These are phyloP conservation scores for Drosophila lacicola DNA, from an alignment of 2,888 invertebrate species.

Conservation along the genomic window DNA sequence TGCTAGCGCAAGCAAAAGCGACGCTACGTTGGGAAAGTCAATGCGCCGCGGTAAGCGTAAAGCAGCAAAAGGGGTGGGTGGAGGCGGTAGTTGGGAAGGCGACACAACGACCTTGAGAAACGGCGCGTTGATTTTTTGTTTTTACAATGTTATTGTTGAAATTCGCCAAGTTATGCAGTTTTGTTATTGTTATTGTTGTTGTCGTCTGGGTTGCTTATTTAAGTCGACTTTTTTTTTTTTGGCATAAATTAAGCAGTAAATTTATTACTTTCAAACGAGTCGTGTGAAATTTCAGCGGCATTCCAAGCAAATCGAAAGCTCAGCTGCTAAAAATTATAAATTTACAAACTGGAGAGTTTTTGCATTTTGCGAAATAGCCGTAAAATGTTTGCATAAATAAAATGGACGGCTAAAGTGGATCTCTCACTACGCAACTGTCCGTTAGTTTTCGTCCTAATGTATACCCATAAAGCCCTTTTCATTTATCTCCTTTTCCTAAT, in stretches of 20 bases:
- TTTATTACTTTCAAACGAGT: slow-evolving; percentile 67
- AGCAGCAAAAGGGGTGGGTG: background rate
- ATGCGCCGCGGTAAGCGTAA: slow-evolving; percentile 27
- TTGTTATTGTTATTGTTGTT: slow-evolving; percentile 26
- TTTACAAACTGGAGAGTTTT: background rate
- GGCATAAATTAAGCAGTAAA: slow-evolving; percentile 66
- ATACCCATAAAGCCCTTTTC: too few relatives aligned
- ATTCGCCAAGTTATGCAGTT: slow-evolving; percentile 74
- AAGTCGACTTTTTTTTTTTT: slow-evolving; percentile 32
- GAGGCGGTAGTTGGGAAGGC: slow-evolving; percentile 3
- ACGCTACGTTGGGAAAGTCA: slow-evolving; percentile 55
- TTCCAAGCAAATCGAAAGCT: slow-evolving; percentile 14
- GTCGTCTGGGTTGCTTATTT: slow-evolving; percentile 32
- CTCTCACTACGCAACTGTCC: too few relatives aligned
- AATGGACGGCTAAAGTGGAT: too few relatives aligned
- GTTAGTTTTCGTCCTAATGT: too few relatives aligned
- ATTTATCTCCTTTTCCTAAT: too few relatives aligned
- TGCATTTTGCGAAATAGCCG: too few relatives aligned
- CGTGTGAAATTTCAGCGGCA: slow-evolving; percentile 61
- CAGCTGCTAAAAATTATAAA: background rate
- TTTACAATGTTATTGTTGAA: slow-evolving; percentile 69
- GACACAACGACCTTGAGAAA: slow-evolving; percentile 55
- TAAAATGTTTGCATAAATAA: too few relatives aligned
- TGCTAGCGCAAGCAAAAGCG: slow-evolving; percentile 48
- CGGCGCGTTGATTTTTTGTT: slow-evolving; percentile 35